Evolutionary conservation across 2,113 vertebrate genomes (phyloP).

Genomic region (Opisthocomus hoazin): DNA sequence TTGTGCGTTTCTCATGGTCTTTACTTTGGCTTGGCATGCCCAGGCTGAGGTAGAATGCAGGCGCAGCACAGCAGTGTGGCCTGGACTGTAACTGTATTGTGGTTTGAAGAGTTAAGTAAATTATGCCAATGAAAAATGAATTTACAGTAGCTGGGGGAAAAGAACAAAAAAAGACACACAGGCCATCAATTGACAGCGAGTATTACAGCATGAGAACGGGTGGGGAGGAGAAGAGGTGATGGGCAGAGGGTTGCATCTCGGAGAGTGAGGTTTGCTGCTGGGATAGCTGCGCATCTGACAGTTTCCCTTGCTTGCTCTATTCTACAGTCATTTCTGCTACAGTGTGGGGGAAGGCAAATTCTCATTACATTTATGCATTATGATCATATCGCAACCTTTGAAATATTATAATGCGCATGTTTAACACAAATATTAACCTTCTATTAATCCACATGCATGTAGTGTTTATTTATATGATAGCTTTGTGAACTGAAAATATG

Average conservation of each 20-base stretch:
- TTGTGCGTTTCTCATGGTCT: neutral
- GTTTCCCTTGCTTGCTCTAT: constrained; percentile 76
- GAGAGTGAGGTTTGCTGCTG: constrained; percentile 7
- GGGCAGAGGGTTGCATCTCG: neutral
- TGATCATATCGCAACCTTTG: neutral
- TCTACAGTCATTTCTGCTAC: constrained; percentile 57
- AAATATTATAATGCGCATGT: constrained; percentile 41
- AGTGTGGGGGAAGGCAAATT: constrained; percentile 58
- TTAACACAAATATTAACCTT: constrained; percentile 18
- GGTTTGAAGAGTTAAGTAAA: neutral
- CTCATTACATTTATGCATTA: constrained; percentile 39
- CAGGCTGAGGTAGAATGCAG: neutral
- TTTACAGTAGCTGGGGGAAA: neutral
- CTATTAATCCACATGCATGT: constrained; percentile 39
- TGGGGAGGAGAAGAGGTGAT: neutral
- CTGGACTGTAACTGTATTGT: neutral
- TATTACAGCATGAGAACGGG: neutral
- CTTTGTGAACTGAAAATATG: neutral
- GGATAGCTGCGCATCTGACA: constrained; percentile 72
- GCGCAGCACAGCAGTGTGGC: neutral
- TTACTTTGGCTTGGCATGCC: neutral
- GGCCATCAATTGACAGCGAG: too few relatives aligned
- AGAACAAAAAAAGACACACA: too few relatives aligned
- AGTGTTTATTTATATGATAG: neutral
- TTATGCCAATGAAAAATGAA: neutral